These are phyloP conservation scores for Portunus trituberculatus DNA, from an alignment of 1,140 invertebrate species.

Conservation along the genomic window DNA sequence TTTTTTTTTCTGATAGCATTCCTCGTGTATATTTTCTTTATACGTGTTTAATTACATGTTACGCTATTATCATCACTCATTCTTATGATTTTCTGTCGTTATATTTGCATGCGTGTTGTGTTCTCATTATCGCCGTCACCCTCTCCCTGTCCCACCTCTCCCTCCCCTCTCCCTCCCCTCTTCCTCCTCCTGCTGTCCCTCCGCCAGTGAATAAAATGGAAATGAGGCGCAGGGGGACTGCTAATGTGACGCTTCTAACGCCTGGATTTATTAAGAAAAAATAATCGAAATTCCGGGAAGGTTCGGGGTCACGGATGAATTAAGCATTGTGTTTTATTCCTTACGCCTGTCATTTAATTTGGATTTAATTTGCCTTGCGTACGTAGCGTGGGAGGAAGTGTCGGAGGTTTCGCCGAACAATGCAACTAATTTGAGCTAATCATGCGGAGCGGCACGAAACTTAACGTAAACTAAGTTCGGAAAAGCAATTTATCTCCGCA, in stretches of 20 bases:
- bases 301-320: neutral
- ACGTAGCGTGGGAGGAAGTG: neutral
- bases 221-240: conserved; percentile 50
- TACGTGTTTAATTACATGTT: neutral
- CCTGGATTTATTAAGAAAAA: conserved; percentile 60
- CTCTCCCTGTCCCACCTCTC: neutral
- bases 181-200: conserved; percentile 73
- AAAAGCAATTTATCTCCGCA: neutral
- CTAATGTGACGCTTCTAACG: conserved; percentile 22
- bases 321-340: neutral
- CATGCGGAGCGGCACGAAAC: neutral
- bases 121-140: neutral
- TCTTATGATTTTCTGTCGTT: conserved; percentile 8
- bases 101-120: conserved; percentile 13
- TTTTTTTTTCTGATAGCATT: too few species aligned
- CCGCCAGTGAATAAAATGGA: conserved; percentile 62
- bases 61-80: neutral
- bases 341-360: neutral
- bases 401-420: neutral
- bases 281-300: conserved; percentile 57
- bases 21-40: conserved; percentile 35
- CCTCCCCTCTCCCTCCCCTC: conserved; percentile 72
- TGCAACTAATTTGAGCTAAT: neutral
- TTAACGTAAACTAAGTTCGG: conserved; percentile 11
- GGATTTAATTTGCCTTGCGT: neutral